Evolutionary conservation across 2,888 invertebrate species (phyloP).

Genomic region (Ceriagrion tenellum): DNA sequence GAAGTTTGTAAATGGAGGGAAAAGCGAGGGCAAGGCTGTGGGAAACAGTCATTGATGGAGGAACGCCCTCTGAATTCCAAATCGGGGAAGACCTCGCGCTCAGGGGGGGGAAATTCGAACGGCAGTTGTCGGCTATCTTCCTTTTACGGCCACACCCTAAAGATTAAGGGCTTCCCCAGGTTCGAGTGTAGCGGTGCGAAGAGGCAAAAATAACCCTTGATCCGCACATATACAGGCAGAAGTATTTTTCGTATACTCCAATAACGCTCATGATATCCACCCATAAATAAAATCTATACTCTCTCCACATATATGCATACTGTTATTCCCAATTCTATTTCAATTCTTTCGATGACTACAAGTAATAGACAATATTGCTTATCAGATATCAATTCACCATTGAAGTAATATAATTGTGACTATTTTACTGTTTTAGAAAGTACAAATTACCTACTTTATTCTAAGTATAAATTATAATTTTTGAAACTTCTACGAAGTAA

Average conservation of each 20-base stretch:
- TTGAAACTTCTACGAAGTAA: too few relatives aligned
- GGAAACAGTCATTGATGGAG: conserved; percentile 1
- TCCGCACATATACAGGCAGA: background rate
- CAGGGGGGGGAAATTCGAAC: background rate
- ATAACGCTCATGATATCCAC: too few relatives aligned
- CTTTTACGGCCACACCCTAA: background rate
- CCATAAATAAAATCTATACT: too few relatives aligned
- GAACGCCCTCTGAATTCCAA: background rate
- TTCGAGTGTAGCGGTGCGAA: background rate
- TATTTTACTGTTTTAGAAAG: too few relatives aligned
- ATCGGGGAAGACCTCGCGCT: background rate
- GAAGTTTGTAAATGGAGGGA: conserved; percentile 16
- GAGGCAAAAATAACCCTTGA: background rate
- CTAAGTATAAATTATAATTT: too few relatives aligned
- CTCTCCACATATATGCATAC: too few relatives aligned
- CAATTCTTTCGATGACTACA: too few relatives aligned
- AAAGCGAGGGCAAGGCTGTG: background rate
- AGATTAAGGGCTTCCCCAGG: background rate
- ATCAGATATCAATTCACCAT: too few relatives aligned
- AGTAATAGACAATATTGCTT: too few relatives aligned
- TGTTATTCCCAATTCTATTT: too few relatives aligned
- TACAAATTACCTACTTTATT: too few relatives aligned
- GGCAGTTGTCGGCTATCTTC: background rate
- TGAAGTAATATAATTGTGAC: too few relatives aligned
- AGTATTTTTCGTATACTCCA: background rate